Conservation (phyloP, 2,888 invertebrate species). For the Tipula lateralis region DNA sequence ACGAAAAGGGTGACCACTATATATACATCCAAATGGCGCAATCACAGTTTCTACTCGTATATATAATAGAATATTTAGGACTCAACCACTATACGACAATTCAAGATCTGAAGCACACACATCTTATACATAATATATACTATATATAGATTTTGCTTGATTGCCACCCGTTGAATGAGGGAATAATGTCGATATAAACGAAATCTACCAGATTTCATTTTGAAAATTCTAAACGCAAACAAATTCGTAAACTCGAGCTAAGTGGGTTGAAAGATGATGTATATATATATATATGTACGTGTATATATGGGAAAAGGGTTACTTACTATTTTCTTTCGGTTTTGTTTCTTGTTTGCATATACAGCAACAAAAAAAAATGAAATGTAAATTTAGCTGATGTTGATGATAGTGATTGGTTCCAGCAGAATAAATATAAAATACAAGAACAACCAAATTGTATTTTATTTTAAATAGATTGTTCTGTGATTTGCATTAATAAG, state of each 20-base stretch:
- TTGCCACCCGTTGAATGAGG: background rate
- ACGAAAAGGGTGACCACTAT: background rate
- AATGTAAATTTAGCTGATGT: conserved; percentile 19
- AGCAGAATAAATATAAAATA: background rate
- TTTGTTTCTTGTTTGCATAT: background rate
- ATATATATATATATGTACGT: too few relatives aligned
- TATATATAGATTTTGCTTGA: background rate
- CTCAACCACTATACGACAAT: too few relatives aligned
- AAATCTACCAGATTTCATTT: background rate
- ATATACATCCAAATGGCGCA: background rate
- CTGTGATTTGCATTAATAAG: conserved; percentile 4
- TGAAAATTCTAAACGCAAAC: background rate
- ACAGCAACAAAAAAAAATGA: background rate
- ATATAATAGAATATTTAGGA: too few relatives aligned
- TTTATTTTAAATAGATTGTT: background rate
- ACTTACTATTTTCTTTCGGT: background rate
- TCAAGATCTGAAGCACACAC: background rate
- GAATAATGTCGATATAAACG: background rate
- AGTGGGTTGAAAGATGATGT: background rate
- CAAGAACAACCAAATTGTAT: background rate
- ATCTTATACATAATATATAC: background rate
- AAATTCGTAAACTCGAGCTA: background rate
- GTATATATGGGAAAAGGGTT: background rate
- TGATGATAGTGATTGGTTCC: conserved; percentile 24
- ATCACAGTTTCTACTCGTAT: background rate